phyloP scores from a whole-genome alignment of 2,888 invertebrate genomes.

The Idaea biselata region DNA sequence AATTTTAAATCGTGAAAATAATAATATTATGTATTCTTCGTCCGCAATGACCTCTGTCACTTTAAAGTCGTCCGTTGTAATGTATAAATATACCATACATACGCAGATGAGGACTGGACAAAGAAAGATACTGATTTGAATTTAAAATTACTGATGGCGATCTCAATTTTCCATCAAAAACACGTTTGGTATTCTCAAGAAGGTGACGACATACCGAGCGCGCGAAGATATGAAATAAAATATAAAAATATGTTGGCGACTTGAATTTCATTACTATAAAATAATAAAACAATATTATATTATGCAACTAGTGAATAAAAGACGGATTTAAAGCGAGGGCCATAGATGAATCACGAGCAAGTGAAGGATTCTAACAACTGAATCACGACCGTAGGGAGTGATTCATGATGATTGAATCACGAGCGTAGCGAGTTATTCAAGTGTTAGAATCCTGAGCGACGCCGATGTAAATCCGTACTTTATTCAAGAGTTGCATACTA shows the following conservation, averaged over 20 bases:
- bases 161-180: constrained; percentile 64
- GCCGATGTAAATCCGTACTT: too few relatives aligned
- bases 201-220: constrained; percentile 32
- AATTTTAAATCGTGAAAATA: constrained; percentile 70
- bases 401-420: too few relatives aligned
- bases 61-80: constrained; percentile 50
- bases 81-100: constrained; percentile 64
- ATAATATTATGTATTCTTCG: constrained; percentile 70
- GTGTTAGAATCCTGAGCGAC: too few relatives aligned
- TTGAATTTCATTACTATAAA: not conserved
- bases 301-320: too few relatives aligned
- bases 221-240: constrained; percentile 4
- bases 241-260: not conserved
- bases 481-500: too few relatives aligned
- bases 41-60: constrained; percentile 65
- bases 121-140: constrained; percentile 72
- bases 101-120: constrained; percentile 67
- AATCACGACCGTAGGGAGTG: too few relatives aligned
- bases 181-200: constrained; percentile 42
- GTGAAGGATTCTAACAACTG: too few relatives aligned
- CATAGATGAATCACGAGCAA: too few relatives aligned
- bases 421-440: too few relatives aligned
- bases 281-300: not conserved
- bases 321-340: too few relatives aligned
- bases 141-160: constrained; percentile 63